Conservation (phyloP, 2,888 invertebrate species). For the Andrena dorsata region DNA sequence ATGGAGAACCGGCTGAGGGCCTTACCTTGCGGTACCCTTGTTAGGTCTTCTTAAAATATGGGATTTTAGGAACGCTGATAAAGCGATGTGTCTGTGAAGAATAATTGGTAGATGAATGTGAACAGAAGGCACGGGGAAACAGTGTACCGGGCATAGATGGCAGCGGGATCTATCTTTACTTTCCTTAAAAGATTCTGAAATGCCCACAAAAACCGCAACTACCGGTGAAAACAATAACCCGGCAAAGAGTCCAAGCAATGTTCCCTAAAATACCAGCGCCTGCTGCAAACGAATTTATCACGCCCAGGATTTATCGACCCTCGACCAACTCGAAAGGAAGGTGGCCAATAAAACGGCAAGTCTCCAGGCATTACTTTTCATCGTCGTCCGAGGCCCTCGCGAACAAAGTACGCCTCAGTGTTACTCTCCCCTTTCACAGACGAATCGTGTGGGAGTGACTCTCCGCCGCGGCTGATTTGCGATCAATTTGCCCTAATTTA, state of each 20-base stretch:
- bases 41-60: slow-evolving; percentile 4
- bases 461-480: slow-evolving; percentile 80
- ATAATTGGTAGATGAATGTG: not conserved
- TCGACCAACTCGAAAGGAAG: slow-evolving; percentile 31
- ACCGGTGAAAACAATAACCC: slow-evolving; percentile 13
- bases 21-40: not conserved
- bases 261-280: slow-evolving; percentile 31
- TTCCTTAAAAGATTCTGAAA: too few relatives aligned
- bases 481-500: slow-evolving; percentile 84
- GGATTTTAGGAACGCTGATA: not conserved
- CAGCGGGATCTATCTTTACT: too few relatives aligned
- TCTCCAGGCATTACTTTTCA: slow-evolving; percentile 44
- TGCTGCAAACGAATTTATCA: slow-evolving; percentile 23
- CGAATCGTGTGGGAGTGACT: slow-evolving; percentile 67
- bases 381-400: slow-evolving; percentile 39
- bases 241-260: slow-evolving; percentile 10
- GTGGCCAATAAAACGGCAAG: slow-evolving; percentile 48
- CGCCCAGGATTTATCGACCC: slow-evolving; percentile 41
- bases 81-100: not conserved
- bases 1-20: slow-evolving; percentile 6
- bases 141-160: not conserved
- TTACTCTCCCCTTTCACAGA: slow-evolving; percentile 36
- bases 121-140: not conserved
- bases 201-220: not conserved
- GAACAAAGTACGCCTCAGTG: slow-evolving; percentile 43